Evolutionary conservation across 2,888 invertebrate species (phyloP), one percentile per base, ranked within the genome.

Genomic region (Gymnosoma rotundatum): DNA sequence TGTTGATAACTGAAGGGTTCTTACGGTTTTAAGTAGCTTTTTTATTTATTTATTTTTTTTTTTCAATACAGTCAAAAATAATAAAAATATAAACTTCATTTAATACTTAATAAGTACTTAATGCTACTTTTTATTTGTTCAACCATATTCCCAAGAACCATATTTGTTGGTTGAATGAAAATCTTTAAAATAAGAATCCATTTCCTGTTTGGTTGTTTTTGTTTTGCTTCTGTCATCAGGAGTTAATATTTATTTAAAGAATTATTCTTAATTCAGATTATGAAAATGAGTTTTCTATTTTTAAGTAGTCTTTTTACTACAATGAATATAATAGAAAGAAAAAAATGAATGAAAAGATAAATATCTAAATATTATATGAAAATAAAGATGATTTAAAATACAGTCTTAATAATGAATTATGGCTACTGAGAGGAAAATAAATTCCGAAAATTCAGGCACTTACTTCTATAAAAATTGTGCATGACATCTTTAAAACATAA

Each of bases 201-300:
- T 42, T 61, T 42, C 42, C 20, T n/a, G 16, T 60, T 60, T 2
- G 4, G 36, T 36, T 16, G 42, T 42, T 25, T 63, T 64, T 76
- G 16, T 25, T 38, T 58, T 60, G n/a, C 21, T 64, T 38, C 36
- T 61, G 61, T 58, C 70, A 63, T 32, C 69, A 42, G 54, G 48
- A 75, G 38, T 72, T 74, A 63, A 72, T 72, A 70, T 70, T 74
- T 70, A 61, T 56, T 78, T 78, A 66, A 58, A 73, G 25, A 58
- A 73, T 50, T 42, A 20, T 58, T 72, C 61, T 74, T 63, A 73
- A 63, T 20, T 56, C 72, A 73, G 83, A 80, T 84, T 81, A 84
- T 80, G 73, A 84, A 74, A 84, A 84, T 84, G 73, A 69, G 69
- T 20, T 81, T 32, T 32, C 32, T 73, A 45, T 25, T 38, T 73